Conservation (phyloP, 2,797 vertebrate species). For the Carduelis carduelis region DNA sequence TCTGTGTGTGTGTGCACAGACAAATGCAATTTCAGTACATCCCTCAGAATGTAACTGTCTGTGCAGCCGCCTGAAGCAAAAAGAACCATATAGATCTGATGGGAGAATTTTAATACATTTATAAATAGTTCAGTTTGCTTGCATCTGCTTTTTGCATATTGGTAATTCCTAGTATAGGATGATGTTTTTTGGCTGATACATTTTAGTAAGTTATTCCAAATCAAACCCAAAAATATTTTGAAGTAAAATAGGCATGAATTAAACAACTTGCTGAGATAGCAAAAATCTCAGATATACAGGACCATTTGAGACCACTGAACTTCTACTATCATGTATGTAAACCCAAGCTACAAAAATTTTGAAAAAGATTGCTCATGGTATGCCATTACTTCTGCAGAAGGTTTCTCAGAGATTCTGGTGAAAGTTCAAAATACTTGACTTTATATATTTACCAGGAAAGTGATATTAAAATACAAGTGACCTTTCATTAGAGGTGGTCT, state of each 20-base stretch:
- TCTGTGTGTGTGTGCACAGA: neutral
- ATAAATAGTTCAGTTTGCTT: neutral
- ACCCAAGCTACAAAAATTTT: neutral
- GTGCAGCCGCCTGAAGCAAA: neutral
- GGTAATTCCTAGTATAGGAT: neutral
- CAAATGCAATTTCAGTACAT: neutral
- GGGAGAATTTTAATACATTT: neutral
- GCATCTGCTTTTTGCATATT: neutral
- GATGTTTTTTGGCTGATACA: neutral
- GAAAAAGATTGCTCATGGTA: neutral
- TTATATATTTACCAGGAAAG: neutral
- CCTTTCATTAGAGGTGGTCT: neutral
- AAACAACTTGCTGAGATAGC: neutral
- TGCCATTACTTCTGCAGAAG: neutral
- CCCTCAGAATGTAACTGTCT: neutral
- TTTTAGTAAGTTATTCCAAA: neutral
- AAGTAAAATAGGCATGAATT: neutral
- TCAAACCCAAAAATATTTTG: neutral
- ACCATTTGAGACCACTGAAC: neutral
- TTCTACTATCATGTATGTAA: neutral
- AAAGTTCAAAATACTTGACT: neutral
- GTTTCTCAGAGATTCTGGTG: neutral
- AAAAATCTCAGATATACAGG: neutral
- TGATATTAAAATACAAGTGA: conserved; percentile 3
- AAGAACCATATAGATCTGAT: neutral